These are phyloP conservation scores for Rhynchonycteris naso DNA, from an alignment of 2,797 vertebrate genomes.

Conservation along the genomic window DNA sequence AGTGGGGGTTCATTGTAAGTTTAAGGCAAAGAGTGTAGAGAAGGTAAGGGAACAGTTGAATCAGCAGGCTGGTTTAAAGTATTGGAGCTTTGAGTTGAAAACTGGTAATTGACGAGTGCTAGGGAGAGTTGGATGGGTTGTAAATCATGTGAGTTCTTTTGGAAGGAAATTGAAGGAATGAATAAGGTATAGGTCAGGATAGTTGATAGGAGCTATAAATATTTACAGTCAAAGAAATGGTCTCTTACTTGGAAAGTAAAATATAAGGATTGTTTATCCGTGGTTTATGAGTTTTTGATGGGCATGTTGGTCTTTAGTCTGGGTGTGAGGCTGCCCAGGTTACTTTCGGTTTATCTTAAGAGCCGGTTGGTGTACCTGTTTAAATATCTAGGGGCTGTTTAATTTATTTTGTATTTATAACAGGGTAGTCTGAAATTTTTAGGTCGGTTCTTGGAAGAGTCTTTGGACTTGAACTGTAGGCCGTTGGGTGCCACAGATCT, in stretches of 20 bases:
- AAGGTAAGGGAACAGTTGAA: background rate
- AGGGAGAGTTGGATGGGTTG: background rate
- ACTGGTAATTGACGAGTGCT: background rate
- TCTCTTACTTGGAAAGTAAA: background rate
- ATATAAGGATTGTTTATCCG: background rate
- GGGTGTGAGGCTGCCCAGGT: background rate
- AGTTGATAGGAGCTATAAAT: background rate
- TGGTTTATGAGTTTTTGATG: background rate
- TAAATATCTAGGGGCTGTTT: background rate
- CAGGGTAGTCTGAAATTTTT: background rate
- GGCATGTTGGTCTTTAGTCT: background rate
- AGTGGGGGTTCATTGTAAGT: background rate
- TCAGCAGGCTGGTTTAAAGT: background rate
- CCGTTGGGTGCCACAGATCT: background rate
- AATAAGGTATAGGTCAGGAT: background rate
- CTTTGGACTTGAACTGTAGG: background rate
- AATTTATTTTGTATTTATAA: background rate
- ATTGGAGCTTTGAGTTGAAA: conserved; percentile 14
- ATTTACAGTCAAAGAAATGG: conserved; percentile 20
- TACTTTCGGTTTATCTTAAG: background rate
- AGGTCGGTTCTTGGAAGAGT: conserved; percentile 12
- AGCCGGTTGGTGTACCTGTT: background rate
- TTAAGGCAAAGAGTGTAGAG: background rate
- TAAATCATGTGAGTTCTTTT: background rate
- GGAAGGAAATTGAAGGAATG: conserved; percentile 35